phyloP scores from a whole-genome alignment of 2,888 invertebrate genomes.

The Clostera curtula region DNA sequence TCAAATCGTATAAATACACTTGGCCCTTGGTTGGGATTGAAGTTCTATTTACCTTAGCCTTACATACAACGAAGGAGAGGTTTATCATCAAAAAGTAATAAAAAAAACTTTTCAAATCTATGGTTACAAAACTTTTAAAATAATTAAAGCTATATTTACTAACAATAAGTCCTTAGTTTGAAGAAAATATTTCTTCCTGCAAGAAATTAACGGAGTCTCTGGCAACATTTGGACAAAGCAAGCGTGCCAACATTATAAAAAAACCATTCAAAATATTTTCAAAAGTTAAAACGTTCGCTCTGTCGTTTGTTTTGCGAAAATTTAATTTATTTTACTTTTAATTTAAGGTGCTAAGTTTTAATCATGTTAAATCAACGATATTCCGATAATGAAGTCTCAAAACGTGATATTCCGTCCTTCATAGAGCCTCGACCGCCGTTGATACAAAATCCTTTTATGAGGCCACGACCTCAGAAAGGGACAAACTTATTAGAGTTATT shows the following conservation, averaged over 20 bases:
- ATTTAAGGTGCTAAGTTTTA: slow-evolving; percentile 5
- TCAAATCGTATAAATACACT: too few species aligned
- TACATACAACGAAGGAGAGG: too few species aligned
- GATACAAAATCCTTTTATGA: slow-evolving; percentile 61
- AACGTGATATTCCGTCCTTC: slow-evolving; percentile 61
- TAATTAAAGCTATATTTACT: too few species aligned
- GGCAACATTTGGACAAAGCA: neutral
- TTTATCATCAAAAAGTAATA: too few species aligned
- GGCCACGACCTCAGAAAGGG: slow-evolving; percentile 57
- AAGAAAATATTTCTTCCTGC: too few species aligned
- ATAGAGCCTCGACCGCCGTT: slow-evolving; percentile 62
- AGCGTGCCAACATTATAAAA: slow-evolving; percentile 8
- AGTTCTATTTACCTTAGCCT: too few species aligned
- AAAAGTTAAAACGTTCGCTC: slow-evolving; percentile 31
- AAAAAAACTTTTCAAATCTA: too few species aligned
- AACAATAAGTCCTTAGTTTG: too few species aligned
- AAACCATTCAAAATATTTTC: slow-evolving; percentile 13
- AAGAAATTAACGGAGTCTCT: too few species aligned
- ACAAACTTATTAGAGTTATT: slow-evolving; percentile 56
- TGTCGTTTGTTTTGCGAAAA: slow-evolving; percentile 13
- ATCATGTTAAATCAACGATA: slow-evolving; percentile 38
- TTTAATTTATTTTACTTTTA: slow-evolving; percentile 2
- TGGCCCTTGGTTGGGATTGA: too few species aligned
- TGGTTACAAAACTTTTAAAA: too few species aligned
- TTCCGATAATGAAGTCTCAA: slow-evolving; percentile 42